Base-by-base conservation (phyloP, 2,888 invertebrate genomes). In the Tiliacea citrago region DNA sequence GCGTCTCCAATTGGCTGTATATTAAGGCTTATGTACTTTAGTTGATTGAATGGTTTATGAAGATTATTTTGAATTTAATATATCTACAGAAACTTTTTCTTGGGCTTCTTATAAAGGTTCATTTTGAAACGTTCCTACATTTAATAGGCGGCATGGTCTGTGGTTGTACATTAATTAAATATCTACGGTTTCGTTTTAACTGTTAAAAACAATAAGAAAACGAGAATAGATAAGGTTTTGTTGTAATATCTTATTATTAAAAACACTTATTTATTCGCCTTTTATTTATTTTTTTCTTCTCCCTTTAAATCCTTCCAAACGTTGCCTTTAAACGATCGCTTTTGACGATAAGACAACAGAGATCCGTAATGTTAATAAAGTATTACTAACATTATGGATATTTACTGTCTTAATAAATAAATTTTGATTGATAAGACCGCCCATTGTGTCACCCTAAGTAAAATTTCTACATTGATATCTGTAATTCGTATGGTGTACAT, bases 1-100 rank as follows among this genome's bases (percentile, higher is more conserved):
- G 58, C 68, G 68, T 79, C 70, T 73, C 70, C 47, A 83, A 72
- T 78, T 81, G 72, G 24, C 35, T 68, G 29, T 6, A 66, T 62
- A 72, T 67, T 66, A 74, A 65, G 65, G 57, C n/a, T 62, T 75
- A 62, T 68, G 51, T 74, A 73, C 58, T 67, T 68, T 42, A 65
- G 70, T 68, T 72, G 47, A 77, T 73, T 58, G 29, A 66, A 58
- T 71, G 62, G 39, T 73, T 68, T 35, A 9, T 9, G 39, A 61
- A 63, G 21, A 65, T 69, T 79, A 57, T 66, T 68, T 62, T 29
- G 42, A 77, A 67, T 58, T 58, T 49, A 67, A 75, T 55, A n/a
- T 29, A 8, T n/a, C 7, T 47, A 29, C 3, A 18, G 7, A 42
- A 16, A 77, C 16, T 13, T n/a, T 49, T 49, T 53, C 35, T 51